A percentile compares a stretch with the other conserved stretches of the same genome.
phyloP scores from a whole-genome alignment of 2,888 invertebrate genomes.

The Zygogramma bicolorata region DNA sequence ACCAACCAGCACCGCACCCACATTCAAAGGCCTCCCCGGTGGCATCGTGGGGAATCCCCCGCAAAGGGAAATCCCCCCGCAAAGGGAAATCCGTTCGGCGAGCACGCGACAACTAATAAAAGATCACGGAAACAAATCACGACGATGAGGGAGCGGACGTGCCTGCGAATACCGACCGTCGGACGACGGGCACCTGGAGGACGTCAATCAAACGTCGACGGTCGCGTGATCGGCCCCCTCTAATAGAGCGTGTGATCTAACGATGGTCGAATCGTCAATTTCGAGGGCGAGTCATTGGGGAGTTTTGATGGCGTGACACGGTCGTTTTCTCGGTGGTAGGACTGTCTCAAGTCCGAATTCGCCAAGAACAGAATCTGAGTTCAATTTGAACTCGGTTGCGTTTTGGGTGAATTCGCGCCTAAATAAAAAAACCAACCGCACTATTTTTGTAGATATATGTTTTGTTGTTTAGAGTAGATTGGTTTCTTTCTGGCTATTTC shows the following conservation, averaged over 20 bases:
- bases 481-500: too few species aligned
- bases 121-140: conserved; percentile 17
- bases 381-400: too few species aligned
- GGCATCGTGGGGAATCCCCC: too few species aligned
- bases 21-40: too few species aligned
- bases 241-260: conserved; percentile 11
- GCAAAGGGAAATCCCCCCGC: too few species aligned
- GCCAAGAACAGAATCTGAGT: too few species aligned
- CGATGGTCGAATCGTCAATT: neutral
- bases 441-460: too few species aligned
- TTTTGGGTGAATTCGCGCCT: too few species aligned
- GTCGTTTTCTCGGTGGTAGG: neutral
- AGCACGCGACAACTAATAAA: conserved; percentile 10
- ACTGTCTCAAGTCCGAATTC: too few species aligned
- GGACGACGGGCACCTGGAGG: conserved; percentile 21
- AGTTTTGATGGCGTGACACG: neutral
- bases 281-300: neutral
- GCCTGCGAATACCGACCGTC: conserved; percentile 11
- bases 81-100: conserved; percentile 6
- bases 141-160: neutral
- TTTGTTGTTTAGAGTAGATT: too few species aligned
- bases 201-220: conserved; percentile 15
- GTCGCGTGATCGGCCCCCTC: conserved; percentile 6
- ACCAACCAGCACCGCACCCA: too few species aligned
- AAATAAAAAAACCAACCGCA: too few species aligned